Conservation (phyloP, 2,888 invertebrate species). For the Brenthis ino region DNA sequence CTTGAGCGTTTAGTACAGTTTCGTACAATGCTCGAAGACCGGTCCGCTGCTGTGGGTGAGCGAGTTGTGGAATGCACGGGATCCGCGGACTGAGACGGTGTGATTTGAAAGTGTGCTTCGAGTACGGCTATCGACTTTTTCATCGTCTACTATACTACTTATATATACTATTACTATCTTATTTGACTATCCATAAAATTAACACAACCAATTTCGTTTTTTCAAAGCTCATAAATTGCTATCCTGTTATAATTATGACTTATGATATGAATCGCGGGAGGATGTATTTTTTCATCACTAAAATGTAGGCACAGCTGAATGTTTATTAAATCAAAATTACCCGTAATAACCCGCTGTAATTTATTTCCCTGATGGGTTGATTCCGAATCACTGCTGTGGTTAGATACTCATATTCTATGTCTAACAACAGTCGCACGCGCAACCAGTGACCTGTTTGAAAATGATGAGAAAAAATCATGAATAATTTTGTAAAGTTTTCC, state of each 20-base stretch:
- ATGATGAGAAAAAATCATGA: slow-evolving; percentile 30
- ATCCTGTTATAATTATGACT: slow-evolving; percentile 40
- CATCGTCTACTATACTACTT: slow-evolving; percentile 44
- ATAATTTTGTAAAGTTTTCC: slow-evolving; percentile 31
- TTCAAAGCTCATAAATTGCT: slow-evolving; percentile 28
- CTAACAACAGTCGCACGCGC: slow-evolving; percentile 51
- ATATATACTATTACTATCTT: too few species aligned
- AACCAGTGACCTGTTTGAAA: slow-evolving; percentile 44
- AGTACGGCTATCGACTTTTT: slow-evolving; percentile 61
- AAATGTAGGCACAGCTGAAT: slow-evolving; percentile 51
- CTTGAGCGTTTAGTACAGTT: slow-evolving; percentile 64
- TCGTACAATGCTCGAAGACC: slow-evolving; percentile 77
- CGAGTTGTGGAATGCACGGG: slow-evolving; percentile 78
- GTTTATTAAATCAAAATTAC: slow-evolving; percentile 63
- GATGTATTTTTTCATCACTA: slow-evolving; percentile 49
- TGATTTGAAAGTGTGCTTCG: slow-evolving; percentile 75
- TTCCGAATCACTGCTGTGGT: slow-evolving; percentile 55
- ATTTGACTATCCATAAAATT: slow-evolving; percentile 27
- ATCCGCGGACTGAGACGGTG: slow-evolving; percentile 62
- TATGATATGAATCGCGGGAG: slow-evolving; percentile 45
- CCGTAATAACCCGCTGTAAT: slow-evolving; percentile 59
- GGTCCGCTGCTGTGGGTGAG: slow-evolving; percentile 79
- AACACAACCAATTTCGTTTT: slow-evolving; percentile 20
- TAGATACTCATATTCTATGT: slow-evolving; percentile 59
- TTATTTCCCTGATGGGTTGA: slow-evolving; percentile 44